Percentiles rank a stretch among this genome's conserved stretches.
Conservation (phyloP, 1,140 invertebrate genomes). For the Ceratoteleas bidentatus region DNA sequence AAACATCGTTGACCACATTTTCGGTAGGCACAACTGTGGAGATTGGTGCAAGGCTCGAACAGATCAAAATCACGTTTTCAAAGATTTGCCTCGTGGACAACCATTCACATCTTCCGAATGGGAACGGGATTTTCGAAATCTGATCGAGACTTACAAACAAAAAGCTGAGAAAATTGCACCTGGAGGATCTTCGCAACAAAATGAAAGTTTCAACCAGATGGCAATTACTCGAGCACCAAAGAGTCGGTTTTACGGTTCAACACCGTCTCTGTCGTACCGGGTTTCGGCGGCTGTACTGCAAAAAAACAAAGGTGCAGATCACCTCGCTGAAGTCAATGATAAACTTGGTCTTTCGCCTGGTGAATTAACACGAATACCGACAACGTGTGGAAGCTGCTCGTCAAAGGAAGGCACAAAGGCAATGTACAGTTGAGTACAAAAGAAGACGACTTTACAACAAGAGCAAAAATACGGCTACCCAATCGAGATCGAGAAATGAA, state of each 20-base stretch:
- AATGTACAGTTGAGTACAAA: conserved; percentile 7
- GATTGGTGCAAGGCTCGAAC: conserved; percentile 50
- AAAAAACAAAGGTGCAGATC: conserved; percentile 46
- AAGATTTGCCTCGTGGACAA: conserved; percentile 24
- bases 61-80: conserved; percentile 17
- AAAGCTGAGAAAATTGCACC: conserved; percentile 45
- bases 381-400: conserved; percentile 13
- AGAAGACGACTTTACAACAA: conserved; percentile 17
- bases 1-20: conserved; percentile 47
- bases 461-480: conserved; percentile 6
- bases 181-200: conserved; percentile 47
- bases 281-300: conserved; percentile 45
- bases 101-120: conserved; percentile 16
- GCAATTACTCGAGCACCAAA: conserved; percentile 40
- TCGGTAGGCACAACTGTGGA: conserved; percentile 42
- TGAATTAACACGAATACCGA: neutral
- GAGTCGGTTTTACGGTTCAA: conserved; percentile 46
- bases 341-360: conserved; percentile 3
- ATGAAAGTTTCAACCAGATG: conserved; percentile 58
- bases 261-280: conserved; percentile 30
- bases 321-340: conserved; percentile 19
- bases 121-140: conserved; percentile 31
- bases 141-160: too few species aligned
- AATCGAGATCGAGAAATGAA: conserved; percentile 29
- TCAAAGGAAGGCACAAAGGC: neutral